These are phyloP conservation scores for Emydocephalus ijimae DNA, from an alignment of 2,113 vertebrate genomes.

Conservation along the genomic window DNA sequence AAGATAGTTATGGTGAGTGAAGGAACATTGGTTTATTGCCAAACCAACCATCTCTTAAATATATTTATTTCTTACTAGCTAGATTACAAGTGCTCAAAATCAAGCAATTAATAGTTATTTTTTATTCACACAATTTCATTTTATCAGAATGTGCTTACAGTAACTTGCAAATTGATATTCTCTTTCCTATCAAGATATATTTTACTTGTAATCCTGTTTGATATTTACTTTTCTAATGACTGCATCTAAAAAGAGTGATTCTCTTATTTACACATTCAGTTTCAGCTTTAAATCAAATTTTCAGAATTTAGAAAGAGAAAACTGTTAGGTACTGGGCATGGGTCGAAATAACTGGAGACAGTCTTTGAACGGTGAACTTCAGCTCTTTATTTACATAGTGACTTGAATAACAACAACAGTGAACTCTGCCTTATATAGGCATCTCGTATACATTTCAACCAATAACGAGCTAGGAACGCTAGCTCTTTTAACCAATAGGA, in stretches of 20 bases:
- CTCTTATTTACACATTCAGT: slow-evolving; percentile 5
- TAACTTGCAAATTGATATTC: not conserved
- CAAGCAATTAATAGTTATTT: not conserved
- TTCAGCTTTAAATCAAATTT: not conserved
- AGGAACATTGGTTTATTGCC: not conserved
- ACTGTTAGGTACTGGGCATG: too few relatives aligned
- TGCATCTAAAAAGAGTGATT: not conserved
- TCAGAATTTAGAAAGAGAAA: not conserved
- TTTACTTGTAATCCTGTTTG: not conserved
- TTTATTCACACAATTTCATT: not conserved
- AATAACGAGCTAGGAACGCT: too few relatives aligned
- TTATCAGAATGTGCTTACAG: not conserved
- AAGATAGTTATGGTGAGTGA: not conserved
- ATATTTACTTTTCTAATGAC: not conserved
- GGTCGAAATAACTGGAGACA: too few relatives aligned
- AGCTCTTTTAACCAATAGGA: too few relatives aligned
- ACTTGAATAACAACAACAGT: too few relatives aligned
- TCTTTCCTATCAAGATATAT: not conserved
- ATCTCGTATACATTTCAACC: too few relatives aligned
- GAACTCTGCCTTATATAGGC: too few relatives aligned
- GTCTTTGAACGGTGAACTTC: too few relatives aligned
- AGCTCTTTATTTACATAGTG: too few relatives aligned
- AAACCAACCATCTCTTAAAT: not conserved
- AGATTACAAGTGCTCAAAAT: not conserved
- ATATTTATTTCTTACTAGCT: not conserved